phyloP scores from a whole-genome alignment of 1,140 invertebrate genomes.

The Harlomillsia oculata region DNA sequence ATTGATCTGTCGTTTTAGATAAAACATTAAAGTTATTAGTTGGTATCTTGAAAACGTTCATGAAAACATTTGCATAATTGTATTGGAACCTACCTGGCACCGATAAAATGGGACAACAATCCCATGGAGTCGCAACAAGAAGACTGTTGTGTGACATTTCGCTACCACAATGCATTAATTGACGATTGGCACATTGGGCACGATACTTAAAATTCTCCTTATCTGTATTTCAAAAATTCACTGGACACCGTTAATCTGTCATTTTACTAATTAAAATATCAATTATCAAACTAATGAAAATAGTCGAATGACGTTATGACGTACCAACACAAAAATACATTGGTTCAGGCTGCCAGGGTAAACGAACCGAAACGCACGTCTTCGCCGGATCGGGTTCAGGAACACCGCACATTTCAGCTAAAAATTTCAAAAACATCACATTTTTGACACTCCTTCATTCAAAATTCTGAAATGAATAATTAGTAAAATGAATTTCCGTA shows the following conservation, averaged over 20 bases:
- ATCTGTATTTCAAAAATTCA: slow-evolving; percentile 21
- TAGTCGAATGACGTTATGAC: too few species aligned
- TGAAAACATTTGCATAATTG: not conserved
- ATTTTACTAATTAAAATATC: too few species aligned
- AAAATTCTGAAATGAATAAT: too few species aligned
- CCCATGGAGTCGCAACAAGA: slow-evolving; percentile 30
- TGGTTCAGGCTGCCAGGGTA: slow-evolving; percentile 31
- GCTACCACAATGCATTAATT: not conserved
- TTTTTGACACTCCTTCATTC: too few species aligned
- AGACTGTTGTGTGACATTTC: slow-evolving; percentile 6
- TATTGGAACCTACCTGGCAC: slow-evolving; percentile 15
- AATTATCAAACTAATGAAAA: too few species aligned
- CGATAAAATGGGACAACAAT: slow-evolving; percentile 29
- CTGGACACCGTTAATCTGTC: too few species aligned
- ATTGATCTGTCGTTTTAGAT: slow-evolving; percentile 21
- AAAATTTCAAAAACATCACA: too few species aligned
- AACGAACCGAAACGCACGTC: slow-evolving; percentile 24
- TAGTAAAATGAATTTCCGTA: too few species aligned
- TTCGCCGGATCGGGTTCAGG: slow-evolving; percentile 19
- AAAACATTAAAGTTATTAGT: not conserved
- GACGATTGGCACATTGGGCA: slow-evolving; percentile 6
- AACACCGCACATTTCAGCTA: slow-evolving; percentile 21
- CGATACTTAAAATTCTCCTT: slow-evolving; percentile 26
- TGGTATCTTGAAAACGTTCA: not conserved
- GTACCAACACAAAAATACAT: slow-evolving; percentile 33